A percentile compares a stretch with the other conserved stretches of the same genome.
Evolutionary conservation across 2,888 invertebrate genomes (phyloP).

Genomic region (Cheilosia impressa): DNA sequence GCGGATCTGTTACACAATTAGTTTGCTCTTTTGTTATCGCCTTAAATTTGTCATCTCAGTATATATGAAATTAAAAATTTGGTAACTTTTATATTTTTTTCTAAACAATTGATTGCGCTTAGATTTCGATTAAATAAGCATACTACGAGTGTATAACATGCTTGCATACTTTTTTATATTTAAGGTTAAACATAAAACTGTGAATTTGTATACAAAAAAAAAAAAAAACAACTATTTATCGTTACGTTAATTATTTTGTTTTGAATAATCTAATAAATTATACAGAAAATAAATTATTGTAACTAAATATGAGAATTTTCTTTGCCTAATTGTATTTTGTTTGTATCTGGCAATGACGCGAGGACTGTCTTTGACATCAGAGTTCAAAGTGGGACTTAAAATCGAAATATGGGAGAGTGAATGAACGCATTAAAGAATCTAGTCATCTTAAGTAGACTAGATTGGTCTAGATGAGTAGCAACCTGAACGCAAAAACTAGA

Average conservation of each 20-base stretch:
- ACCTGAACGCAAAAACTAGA: too few relatives aligned
- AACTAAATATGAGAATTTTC: background rate
- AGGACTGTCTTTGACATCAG: too few relatives aligned
- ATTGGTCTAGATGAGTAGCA: too few relatives aligned
- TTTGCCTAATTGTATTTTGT: too few relatives aligned
- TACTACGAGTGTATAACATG: background rate
- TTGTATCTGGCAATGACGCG: too few relatives aligned
- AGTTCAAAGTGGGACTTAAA: too few relatives aligned
- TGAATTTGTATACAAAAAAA: constrained; percentile 4
- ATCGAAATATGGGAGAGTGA: too few relatives aligned
- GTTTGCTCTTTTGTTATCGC: background rate
- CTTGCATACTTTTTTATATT: background rate
- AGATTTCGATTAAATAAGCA: background rate
- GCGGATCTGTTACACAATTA: background rate
- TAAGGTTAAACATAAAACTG: background rate
- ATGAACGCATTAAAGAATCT: too few relatives aligned
- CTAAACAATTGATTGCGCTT: background rate
- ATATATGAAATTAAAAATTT: background rate
- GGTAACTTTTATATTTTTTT: background rate
- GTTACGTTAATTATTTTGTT: background rate
- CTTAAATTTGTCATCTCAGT: background rate
- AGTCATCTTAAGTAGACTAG: too few relatives aligned
- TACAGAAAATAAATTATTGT: constrained; percentile 8
- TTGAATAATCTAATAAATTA: background rate
- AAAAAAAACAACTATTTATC: background rate